Conservation (phyloP, 2,113 vertebrate genomes). For the Nibea albiflora region DNA sequence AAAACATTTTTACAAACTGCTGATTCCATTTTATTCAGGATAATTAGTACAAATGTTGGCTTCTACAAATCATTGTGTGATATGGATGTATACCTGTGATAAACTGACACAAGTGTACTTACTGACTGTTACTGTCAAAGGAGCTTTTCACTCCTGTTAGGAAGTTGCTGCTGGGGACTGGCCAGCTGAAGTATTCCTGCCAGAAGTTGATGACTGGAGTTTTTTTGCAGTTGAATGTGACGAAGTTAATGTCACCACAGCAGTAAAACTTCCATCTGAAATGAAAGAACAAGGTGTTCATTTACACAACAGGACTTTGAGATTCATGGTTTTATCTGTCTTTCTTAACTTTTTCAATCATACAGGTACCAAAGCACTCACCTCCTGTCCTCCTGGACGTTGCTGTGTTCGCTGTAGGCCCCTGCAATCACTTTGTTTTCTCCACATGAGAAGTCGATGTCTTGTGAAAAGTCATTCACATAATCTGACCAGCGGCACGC, state of each 20-base stretch:
- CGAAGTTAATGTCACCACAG: neutral
- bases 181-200: slow-evolving; percentile 1
- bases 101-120: neutral
- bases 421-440: no score
- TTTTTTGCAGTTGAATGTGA: neutral
- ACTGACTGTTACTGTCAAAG: neutral
- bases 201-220: neutral
- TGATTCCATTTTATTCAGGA: neutral
- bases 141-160: neutral
- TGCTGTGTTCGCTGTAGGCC: no score
- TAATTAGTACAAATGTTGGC: neutral
- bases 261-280: slow-evolving; percentile 33
- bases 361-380: no score
- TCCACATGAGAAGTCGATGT: no score
- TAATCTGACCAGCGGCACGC: no score
- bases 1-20: neutral
- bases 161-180: neutral
- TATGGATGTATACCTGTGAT: no score
- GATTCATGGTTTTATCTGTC: neutral
- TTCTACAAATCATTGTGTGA: neutral
- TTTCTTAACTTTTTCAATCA: no score
- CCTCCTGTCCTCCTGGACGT: no score
- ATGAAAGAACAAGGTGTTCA: neutral
- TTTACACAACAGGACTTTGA: no score
- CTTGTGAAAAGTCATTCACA: no score